Conservation (phyloP, 2,797 vertebrate species). For the Spatula clypeata region DNA sequence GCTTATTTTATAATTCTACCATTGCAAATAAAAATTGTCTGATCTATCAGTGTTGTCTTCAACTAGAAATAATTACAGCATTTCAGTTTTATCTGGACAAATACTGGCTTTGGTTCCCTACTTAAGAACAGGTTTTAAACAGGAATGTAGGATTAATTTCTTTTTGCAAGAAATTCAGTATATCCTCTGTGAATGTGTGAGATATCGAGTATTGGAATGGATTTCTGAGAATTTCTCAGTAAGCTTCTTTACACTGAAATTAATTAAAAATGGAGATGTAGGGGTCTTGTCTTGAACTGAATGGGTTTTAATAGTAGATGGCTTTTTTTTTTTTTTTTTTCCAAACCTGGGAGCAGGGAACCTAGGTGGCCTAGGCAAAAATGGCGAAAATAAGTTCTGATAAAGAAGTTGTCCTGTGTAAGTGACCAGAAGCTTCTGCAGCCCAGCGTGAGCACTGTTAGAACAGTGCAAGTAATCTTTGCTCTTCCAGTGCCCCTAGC, state of each 20-base stretch:
- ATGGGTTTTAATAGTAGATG: neutral
- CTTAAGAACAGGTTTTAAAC: neutral
- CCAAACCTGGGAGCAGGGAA: neutral
- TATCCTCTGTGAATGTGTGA: neutral
- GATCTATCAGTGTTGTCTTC: neutral
- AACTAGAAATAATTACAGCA: neutral
- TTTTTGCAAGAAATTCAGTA: neutral
- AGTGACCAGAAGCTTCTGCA: neutral
- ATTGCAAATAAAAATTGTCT: neutral
- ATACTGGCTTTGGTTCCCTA: neutral
- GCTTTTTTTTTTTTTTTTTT: neutral
- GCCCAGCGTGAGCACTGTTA: accelerated
- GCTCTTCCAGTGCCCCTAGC: neutral
- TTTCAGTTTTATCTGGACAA: neutral
- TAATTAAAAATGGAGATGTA: neutral
- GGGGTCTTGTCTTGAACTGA: neutral
- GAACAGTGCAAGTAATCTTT: neutral
- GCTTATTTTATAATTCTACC: neutral
- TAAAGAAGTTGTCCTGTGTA: neutral
- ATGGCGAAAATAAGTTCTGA: neutral
- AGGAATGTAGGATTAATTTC: neutral
- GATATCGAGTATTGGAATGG: neutral
- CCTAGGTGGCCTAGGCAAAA: neutral
- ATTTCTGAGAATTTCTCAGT: neutral
- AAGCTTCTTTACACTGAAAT: neutral